Conservation (phyloP, 2,797 vertebrate genomes). For the Tarsius wallacei region DNA sequence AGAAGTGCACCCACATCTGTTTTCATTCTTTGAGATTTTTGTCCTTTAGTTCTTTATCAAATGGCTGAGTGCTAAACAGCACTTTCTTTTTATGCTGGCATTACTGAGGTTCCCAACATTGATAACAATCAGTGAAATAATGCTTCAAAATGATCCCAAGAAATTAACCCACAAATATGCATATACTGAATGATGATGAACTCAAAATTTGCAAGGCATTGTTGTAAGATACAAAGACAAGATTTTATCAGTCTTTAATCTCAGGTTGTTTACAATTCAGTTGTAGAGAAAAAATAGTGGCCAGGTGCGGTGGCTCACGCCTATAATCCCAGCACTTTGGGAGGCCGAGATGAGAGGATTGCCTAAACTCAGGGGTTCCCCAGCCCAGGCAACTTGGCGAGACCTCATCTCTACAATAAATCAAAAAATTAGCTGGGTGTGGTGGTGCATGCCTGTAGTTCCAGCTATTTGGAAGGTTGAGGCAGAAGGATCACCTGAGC, state of each 20-base stretch:
- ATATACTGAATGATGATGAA: background rate
- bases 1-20: background rate
- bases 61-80: background rate
- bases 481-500: no score
- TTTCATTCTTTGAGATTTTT: conserved; percentile 33
- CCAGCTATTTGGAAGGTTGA: no score
- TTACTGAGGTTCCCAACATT: conserved; percentile 38
- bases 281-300: background rate
- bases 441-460: no score
- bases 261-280: conserved; percentile 6
- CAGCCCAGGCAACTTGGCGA: no score
- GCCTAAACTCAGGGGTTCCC: no score
- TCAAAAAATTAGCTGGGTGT: no score
- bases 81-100: conserved; percentile 23
- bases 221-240: background rate
- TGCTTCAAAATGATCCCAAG: conserved; percentile 45
- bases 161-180: conserved; percentile 31
- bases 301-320: no score
- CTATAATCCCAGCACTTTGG: no score
- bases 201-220: background rate
- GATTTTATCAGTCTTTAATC: background rate
- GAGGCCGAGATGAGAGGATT: no score
- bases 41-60: background rate
- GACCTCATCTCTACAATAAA: no score
- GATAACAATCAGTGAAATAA: conserved; percentile 6